Evolutionary conservation across 2,888 invertebrate species (phyloP).

Genomic region (Synergus itoensis): DNA sequence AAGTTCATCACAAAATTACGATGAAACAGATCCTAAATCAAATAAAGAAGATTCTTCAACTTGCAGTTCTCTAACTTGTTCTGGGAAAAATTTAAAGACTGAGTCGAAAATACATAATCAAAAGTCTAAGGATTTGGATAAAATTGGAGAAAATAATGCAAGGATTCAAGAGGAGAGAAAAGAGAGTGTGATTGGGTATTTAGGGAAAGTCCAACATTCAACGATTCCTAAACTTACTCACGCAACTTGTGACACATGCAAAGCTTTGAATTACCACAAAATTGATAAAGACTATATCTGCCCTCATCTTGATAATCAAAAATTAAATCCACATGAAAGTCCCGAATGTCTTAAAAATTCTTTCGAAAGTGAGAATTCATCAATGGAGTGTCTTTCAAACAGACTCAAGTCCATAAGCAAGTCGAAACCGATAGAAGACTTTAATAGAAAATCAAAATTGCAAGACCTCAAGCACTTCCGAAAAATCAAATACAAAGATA

Average conservation of each 20-base stretch:
- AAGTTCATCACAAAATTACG: constrained; percentile 32
- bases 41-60: background rate
- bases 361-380: background rate
- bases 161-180: constrained; percentile 15
- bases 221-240: background rate
- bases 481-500: constrained; percentile 22
- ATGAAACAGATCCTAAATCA: background rate
- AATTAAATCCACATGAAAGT: background rate
- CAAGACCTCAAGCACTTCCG: background rate
- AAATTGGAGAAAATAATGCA: background rate
- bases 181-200: constrained; percentile 30
- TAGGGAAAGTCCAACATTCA: constrained; percentile 6
- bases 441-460: constrained; percentile 3
- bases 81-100: background rate
- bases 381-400: constrained; percentile 22
- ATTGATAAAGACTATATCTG: constrained; percentile 18
- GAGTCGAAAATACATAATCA: background rate
- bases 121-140: background rate
- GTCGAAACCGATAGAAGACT: background rate
- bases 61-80: background rate
- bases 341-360: constrained; percentile 3
- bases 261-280: constrained; percentile 6
- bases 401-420: constrained; percentile 28
- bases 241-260: constrained; percentile 20
- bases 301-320: background rate